Evolutionary conservation across 2,113 vertebrate genomes (phyloP).

Genomic region (Neolamprologus modestus): DNA sequence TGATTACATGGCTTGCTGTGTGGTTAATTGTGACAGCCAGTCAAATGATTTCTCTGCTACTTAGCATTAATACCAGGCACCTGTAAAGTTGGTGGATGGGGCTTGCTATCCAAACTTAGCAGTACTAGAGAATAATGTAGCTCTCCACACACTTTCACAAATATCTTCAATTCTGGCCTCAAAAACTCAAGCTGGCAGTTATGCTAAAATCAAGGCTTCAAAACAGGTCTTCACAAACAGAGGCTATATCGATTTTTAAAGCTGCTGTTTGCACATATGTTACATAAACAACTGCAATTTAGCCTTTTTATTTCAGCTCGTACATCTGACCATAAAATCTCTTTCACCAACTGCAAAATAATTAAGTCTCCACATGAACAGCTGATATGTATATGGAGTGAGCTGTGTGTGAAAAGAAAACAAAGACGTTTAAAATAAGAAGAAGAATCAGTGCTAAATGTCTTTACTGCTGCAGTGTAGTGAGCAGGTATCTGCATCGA

Average conservation of each 20-base stretch:
- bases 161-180: not conserved
- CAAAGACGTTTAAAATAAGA: not conserved
- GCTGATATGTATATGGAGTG: not conserved
- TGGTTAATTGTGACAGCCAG: not conserved
- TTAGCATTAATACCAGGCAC: not conserved
- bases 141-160: not conserved
- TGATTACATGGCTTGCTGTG: not conserved
- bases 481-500: not conserved
- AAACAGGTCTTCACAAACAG: not conserved
- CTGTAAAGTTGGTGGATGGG: not conserved
- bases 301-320: not conserved
- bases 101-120: not conserved
- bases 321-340: not conserved
- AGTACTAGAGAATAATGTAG: not conserved
- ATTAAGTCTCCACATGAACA: not conserved
- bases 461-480: not conserved
- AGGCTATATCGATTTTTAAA: not conserved
- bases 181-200: not conserved
- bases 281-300: not conserved
- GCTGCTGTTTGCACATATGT: not conserved
- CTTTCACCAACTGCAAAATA: not conserved
- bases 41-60: not conserved
- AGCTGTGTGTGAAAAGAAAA: not conserved
- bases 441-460: not conserved
- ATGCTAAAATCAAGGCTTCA: not conserved